These are phyloP conservation scores for Glaucidium brasilianum DNA, from an alignment of 2,113 vertebrate species.

Conservation along the genomic window DNA sequence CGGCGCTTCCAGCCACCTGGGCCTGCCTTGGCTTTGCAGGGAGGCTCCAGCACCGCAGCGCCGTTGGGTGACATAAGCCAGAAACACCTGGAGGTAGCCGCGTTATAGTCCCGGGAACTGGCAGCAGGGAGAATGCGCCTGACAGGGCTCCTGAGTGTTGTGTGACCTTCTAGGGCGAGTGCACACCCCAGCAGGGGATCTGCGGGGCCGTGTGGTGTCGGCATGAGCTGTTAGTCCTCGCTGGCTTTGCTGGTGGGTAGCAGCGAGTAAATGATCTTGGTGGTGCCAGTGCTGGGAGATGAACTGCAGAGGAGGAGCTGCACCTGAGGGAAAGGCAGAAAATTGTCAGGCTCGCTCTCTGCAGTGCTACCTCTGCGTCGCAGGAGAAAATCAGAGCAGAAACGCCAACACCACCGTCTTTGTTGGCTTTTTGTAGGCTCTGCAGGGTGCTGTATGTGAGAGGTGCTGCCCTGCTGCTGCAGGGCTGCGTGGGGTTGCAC, in stretches of 20 bases:
- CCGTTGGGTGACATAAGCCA: not conserved
- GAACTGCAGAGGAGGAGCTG: not conserved
- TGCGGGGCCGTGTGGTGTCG: fast-evolving
- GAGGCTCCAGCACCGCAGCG: fast-evolving
- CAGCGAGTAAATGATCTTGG: not conserved
- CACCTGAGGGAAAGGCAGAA: not conserved
- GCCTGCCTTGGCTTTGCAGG: not conserved
- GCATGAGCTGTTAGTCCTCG: not conserved
- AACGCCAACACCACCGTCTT: not conserved
- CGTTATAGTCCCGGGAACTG: not conserved
- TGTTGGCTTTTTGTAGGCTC: not conserved
- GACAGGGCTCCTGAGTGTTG: not conserved
- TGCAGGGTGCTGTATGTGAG: not conserved
- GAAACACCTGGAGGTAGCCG: not conserved
- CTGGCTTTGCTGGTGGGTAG: not conserved
- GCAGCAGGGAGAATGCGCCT: not conserved
- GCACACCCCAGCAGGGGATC: not conserved
- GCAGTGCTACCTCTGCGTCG: not conserved
- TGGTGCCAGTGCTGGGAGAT: not conserved
- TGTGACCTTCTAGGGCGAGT: not conserved
- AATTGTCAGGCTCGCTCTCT: not conserved
- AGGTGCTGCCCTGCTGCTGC: not conserved
- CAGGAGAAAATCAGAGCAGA: not conserved
- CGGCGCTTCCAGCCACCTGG: slow-evolving; percentile 37
- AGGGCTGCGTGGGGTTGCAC: not conserved